Evolutionary conservation across 2,797 vertebrate species (phyloP).

Genomic region (Phaenicophaeus curvirostris): DNA sequence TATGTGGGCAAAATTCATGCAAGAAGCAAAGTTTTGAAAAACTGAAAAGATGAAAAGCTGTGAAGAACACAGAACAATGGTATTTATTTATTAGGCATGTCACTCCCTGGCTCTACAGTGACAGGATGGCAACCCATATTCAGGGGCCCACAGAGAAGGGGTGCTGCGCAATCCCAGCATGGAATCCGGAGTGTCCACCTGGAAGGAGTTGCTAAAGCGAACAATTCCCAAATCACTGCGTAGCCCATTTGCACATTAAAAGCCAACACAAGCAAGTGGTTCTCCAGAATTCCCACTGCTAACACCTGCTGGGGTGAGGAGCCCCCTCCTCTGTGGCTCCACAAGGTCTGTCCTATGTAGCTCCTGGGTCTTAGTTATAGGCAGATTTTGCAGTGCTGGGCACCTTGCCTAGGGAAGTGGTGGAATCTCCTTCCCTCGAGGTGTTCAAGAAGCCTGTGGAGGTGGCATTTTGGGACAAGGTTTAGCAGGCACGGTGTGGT

Average conservation of each 20-base stretch:
- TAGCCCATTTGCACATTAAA: neutral
- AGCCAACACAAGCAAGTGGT: neutral
- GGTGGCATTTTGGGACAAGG: too few relatives aligned
- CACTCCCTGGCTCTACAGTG: neutral
- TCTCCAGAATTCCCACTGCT: neutral
- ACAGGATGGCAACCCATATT: neutral
- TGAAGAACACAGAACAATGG: neutral
- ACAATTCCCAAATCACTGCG: neutral
- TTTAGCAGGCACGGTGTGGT: too few relatives aligned
- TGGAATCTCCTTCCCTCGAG: too few relatives aligned
- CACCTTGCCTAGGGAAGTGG: neutral
- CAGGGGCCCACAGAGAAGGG: accelerated
- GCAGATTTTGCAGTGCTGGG: neutral
- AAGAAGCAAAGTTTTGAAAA: neutral
- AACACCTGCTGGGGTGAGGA: neutral
- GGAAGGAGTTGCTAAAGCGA: neutral
- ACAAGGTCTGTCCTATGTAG: accelerated
- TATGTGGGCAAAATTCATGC: neutral
- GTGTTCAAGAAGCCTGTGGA: too few relatives aligned
- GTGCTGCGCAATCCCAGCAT: too few relatives aligned
- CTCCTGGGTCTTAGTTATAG: conserved; percentile 47
- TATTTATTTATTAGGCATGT: neutral
- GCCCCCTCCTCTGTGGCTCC: neutral
- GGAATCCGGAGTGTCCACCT: too few relatives aligned
- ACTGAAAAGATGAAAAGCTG: neutral